A percentile compares a stretch with the other conserved stretches of the same genome.
phyloP scores from a whole-genome alignment of 2,113 vertebrate species.

The Gopherus flavomarginatus region DNA sequence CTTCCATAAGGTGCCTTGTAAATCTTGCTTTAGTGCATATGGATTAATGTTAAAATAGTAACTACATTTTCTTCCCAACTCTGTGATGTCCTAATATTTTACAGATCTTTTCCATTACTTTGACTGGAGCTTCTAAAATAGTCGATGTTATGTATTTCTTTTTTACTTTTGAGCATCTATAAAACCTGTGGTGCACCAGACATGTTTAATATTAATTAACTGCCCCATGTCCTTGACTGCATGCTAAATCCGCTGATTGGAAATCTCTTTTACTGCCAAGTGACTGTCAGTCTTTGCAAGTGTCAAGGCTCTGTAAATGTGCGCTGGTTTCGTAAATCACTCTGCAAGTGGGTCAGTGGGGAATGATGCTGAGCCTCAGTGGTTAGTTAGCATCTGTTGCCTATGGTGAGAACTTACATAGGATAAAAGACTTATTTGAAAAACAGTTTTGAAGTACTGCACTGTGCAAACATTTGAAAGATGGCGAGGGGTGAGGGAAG shows the following conservation, averaged over 20 bases:
- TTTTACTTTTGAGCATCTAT: neutral
- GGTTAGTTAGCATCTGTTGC: neutral
- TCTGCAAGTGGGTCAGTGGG: neutral
- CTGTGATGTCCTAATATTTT: neutral
- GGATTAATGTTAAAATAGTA: neutral
- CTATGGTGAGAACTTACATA: conserved; percentile 15
- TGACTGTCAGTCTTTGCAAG: conserved; percentile 7
- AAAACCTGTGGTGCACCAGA: neutral
- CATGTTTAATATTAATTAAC: neutral
- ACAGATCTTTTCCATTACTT: neutral
- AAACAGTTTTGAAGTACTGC: conserved; percentile 16
- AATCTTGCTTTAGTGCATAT: neutral
- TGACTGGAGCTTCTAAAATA: neutral
- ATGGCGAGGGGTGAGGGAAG: neutral
- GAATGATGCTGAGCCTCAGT: neutral
- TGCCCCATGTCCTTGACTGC: neutral
- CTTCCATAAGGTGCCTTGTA: neutral
- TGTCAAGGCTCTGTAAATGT: neutral
- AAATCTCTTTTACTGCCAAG: neutral
- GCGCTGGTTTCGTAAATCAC: neutral
- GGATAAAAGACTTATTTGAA: conserved; percentile 1
- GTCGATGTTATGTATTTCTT: accelerated
- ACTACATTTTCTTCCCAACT: neutral
- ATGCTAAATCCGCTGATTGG: neutral
- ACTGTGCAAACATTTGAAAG: neutral